phyloP scores from a whole-genome alignment of 2,888 invertebrate genomes.

The Harpalus rufipes region DNA sequence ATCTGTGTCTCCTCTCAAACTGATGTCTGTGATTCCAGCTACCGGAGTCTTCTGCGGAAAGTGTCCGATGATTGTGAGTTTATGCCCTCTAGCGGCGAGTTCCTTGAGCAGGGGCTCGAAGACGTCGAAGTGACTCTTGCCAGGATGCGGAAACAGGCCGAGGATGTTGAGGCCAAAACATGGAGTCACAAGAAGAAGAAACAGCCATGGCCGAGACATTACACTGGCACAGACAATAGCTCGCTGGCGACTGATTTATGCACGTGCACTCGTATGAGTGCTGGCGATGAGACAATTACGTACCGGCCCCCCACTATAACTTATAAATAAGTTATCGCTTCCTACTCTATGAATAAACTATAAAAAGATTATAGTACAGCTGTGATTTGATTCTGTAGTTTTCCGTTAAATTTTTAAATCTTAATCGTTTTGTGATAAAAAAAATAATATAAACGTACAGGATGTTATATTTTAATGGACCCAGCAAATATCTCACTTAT shows the following conservation, averaged over 20 bases:
- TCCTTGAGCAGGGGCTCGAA: conserved; percentile 81
- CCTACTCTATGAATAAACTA: background rate
- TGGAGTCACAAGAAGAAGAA: background rate
- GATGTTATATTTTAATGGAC: no score
- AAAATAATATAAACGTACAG: no score
- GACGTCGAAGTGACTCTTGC: conserved; percentile 85
- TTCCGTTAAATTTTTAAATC: background rate
- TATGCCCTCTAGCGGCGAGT: conserved; percentile 82
- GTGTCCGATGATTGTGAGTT: conserved; percentile 84
- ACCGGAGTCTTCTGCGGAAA: conserved; percentile 79
- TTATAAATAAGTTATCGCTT: conserved; percentile 26
- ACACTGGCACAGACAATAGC: background rate
- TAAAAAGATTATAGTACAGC: background rate
- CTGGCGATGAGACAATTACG: conserved; percentile 42
- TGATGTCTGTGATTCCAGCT: conserved; percentile 81
- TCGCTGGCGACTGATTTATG: conserved; percentile 33
- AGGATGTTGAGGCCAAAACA: conserved; percentile 79
- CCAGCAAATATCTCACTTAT: no score
- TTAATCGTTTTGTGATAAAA: no score
- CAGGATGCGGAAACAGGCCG: conserved; percentile 83
- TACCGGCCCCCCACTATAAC: conserved; percentile 16
- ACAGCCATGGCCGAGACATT: conserved; percentile 8
- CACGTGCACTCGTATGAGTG: conserved; percentile 6
- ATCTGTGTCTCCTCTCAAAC: conserved; percentile 73
- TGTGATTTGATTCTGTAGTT: background rate